Conservation (phyloP, 2,113 vertebrate genomes). For the Agelaius phoeniceus region DNA sequence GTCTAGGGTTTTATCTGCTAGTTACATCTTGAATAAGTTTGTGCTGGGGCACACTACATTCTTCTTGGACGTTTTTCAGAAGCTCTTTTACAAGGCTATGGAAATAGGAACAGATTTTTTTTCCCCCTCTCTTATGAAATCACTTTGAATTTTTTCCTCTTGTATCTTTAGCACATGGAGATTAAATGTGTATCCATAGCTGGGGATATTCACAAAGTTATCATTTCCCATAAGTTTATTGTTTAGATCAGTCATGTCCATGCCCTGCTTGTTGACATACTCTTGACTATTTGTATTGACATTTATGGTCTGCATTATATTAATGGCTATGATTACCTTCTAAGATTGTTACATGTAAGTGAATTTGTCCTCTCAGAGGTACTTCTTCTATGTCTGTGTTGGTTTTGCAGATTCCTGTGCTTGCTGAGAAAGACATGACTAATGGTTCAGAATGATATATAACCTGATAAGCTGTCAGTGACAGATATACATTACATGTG, state of each 20-base stretch:
- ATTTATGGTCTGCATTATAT: slow-evolving; percentile 38
- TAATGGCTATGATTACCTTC: slow-evolving; percentile 28
- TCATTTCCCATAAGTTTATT: slow-evolving; percentile 10
- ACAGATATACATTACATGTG: slow-evolving; percentile 34
- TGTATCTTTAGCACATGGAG: background rate
- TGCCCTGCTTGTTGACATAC: slow-evolving; percentile 1
- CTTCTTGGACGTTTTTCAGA: slow-evolving; percentile 54
- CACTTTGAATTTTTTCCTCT: slow-evolving; percentile 19
- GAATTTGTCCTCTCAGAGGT: slow-evolving; percentile 38
- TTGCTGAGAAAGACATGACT: slow-evolving; percentile 58
- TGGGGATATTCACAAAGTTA: slow-evolving; percentile 56
- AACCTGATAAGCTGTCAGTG: slow-evolving; percentile 61
- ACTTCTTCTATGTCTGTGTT: slow-evolving; percentile 7
- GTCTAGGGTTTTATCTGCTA: slow-evolving; percentile 53
- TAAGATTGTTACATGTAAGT: slow-evolving; percentile 6
- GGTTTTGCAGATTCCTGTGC: slow-evolving; percentile 41
- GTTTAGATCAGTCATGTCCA: background rate
- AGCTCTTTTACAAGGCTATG: slow-evolving; percentile 60
- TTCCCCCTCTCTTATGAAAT: slow-evolving; percentile 1
- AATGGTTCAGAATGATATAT: slow-evolving; percentile 68
- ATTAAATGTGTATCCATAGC: slow-evolving; percentile 32
- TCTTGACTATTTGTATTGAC: slow-evolving; percentile 37
- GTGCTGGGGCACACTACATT: slow-evolving; percentile 46
- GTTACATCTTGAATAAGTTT: slow-evolving; percentile 78
- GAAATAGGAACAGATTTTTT: slow-evolving; percentile 57